Evolutionary conservation across 2,113 vertebrate species (phyloP).

Genomic region (Ia io): DNA sequence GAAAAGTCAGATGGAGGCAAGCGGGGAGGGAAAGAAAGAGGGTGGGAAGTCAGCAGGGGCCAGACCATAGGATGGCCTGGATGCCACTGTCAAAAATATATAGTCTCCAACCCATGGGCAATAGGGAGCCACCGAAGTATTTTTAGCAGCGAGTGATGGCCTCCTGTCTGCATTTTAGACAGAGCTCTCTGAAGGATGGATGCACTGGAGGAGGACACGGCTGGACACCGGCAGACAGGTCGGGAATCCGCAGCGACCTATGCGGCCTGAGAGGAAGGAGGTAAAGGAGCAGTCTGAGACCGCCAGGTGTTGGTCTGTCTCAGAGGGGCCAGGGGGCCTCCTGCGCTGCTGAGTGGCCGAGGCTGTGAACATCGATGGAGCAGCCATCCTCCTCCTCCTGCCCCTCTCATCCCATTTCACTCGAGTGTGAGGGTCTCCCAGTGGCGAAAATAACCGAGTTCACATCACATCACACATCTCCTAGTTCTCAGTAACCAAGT

Average conservation of each 20-base stretch:
- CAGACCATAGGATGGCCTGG: neutral
- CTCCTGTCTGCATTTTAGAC: neutral
- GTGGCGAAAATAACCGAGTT: constrained; percentile 54
- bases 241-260: neutral
- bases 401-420: neutral
- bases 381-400: no score
- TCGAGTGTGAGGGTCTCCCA: neutral
- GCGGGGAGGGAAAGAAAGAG: neutral
- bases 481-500: constrained; percentile 62
- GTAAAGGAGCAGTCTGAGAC: neutral
- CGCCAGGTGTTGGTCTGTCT: neutral
- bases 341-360: neutral
- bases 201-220: neutral
- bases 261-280: neutral
- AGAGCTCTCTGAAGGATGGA: neutral
- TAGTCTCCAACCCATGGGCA: neutral
- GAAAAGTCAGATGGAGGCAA: neutral
- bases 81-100: neutral
- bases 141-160: neutral
- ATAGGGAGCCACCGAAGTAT: neutral
- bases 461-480: constrained; percentile 62
- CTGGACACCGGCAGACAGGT: neutral
- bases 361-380: neutral
- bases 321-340: no score
- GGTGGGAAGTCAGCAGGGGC: neutral